Base-by-base conservation (phyloP, 2,888 invertebrate genomes). In the Drosophila picticornis region DNA sequence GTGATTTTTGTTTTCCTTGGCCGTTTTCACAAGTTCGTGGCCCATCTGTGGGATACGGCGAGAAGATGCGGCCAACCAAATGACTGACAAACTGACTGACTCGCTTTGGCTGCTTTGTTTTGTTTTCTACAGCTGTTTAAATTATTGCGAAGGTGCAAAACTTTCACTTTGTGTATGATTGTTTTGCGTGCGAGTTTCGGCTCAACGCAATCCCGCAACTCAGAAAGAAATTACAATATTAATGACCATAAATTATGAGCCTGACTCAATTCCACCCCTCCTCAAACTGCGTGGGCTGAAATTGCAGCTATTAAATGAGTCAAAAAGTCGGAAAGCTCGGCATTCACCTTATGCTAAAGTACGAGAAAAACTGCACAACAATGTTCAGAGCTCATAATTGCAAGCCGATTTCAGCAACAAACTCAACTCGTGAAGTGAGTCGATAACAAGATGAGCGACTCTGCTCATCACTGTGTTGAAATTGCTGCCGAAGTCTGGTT, bases 81-180 rank as follows among this genome's bases (percentile, higher is more conserved):
- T 71, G 83, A 81, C 89, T 79, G 76, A 84, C 81, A 76, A 79
- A 86, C 87, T 84, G 72, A 80, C 81, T 75, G 71, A 71, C 51
- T 70, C 48, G 72, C 62, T 77, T 88, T 80, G 58, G 46, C 60
- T 69, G 63, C 57, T 55, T 80, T 86, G 64, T 65, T 80, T 50
- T 70, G 69, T 70, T 72, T 67, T 69, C 55, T 69, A 75, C 67
- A 70, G 77, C 87, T 74, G 89, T 73, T 84, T 76, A 86, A 78
- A 64, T 71, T 77, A 61, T 72, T 77, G 73, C 61, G 66, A 71
- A 82, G 90, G 83, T 90, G 89, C 89, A 90, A 91, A 90, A 90
- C 91, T 90, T 90, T 90, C 91, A 90, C 90, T 91, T 83, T 75
- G 83, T 71, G 70, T 72, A 73, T 71, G 72, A 80, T 88, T 90